Percentiles rank a stretch among this genome's conserved stretches.
Conservation (phyloP, 2,797 vertebrate species). For the Stomatorhinus walkeri region DNA sequence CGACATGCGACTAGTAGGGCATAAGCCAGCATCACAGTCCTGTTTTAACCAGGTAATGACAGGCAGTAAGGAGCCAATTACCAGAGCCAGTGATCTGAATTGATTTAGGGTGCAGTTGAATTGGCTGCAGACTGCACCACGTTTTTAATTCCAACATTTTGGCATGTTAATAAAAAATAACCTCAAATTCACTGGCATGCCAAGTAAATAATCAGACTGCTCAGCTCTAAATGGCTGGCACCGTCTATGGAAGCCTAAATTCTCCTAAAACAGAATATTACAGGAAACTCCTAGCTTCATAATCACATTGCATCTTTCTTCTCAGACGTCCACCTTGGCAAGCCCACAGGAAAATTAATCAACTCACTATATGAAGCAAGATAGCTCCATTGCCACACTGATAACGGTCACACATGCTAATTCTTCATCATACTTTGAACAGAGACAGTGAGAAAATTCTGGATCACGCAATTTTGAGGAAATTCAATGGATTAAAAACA, state of each 20-base stretch:
- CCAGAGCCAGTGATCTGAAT: neutral
- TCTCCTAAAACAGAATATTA: neutral
- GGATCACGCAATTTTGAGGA: constrained; percentile 33
- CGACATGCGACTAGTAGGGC: neutral
- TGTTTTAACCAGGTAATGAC: neutral
- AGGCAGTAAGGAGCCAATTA: neutral
- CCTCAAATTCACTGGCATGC: neutral
- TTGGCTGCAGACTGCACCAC: neutral
- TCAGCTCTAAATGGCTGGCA: neutral
- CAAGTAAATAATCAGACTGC: constrained; percentile 12
- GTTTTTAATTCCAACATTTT: neutral
- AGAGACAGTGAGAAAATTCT: constrained; percentile 32
- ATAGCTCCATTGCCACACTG: constrained; percentile 29
- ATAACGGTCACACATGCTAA: constrained; percentile 33
- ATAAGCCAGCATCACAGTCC: neutral
- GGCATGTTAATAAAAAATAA: neutral
- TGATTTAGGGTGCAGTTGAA: constrained; percentile 2
- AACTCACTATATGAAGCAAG: constrained; percentile 22
- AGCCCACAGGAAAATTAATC: constrained; percentile 29
- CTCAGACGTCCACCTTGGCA: constrained; percentile 11
- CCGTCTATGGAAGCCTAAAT: neutral
- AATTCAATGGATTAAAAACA: constrained; percentile 29
- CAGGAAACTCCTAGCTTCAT: neutral
- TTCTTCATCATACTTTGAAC: constrained; percentile 32
- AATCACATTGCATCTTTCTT: constrained; percentile 1